Evolutionary conservation across 1,140 invertebrate species (phyloP).

Genomic region (Eueides isabella): DNA sequence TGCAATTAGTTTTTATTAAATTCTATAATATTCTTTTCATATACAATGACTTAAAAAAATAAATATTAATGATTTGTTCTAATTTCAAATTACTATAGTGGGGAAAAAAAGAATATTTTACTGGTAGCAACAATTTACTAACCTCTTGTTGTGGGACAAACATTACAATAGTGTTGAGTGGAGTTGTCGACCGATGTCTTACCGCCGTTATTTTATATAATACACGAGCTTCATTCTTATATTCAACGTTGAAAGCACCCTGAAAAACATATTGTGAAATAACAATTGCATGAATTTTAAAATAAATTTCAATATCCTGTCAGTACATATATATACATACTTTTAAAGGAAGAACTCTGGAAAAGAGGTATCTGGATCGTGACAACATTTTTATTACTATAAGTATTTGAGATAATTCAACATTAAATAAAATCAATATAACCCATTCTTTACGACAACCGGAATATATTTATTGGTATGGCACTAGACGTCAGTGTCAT

Average conservation of each 20-base stretch:
- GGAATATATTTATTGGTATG: slow-evolving; percentile 19
- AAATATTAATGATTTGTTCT: not conserved
- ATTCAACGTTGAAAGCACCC: slow-evolving; percentile 67
- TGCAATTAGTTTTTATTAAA: slow-evolving; percentile 61
- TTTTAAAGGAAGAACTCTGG: slow-evolving; percentile 61
- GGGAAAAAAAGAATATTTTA: not conserved
- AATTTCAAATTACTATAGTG: too few species aligned
- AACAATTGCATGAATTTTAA: slow-evolving; percentile 20
- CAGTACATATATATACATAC: slow-evolving; percentile 43
- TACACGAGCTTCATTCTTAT: slow-evolving; percentile 66
- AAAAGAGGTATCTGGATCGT: slow-evolving; percentile 63
- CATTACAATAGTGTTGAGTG: slow-evolving; percentile 96
- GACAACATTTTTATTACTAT: slow-evolving; percentile 63
- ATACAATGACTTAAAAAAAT: not conserved
- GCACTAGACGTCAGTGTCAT: slow-evolving; percentile 19
- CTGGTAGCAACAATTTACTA: slow-evolving; percentile 46
- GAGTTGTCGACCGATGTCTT: slow-evolving; percentile 86
- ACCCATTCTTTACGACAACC: slow-evolving; percentile 33
- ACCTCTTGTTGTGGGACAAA: slow-evolving; percentile 99
- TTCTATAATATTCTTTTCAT: not conserved
- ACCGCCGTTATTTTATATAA: slow-evolving; percentile 73
- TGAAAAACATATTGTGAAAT: slow-evolving; percentile 52
- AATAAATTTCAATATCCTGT: not conserved
- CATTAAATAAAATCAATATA: slow-evolving; percentile 41
- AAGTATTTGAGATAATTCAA: slow-evolving; percentile 23